Evolutionary conservation across 2,888 invertebrate species (phyloP), one percentile per base, ranked within the genome.

Genomic region (Icerya purchasi): DNA sequence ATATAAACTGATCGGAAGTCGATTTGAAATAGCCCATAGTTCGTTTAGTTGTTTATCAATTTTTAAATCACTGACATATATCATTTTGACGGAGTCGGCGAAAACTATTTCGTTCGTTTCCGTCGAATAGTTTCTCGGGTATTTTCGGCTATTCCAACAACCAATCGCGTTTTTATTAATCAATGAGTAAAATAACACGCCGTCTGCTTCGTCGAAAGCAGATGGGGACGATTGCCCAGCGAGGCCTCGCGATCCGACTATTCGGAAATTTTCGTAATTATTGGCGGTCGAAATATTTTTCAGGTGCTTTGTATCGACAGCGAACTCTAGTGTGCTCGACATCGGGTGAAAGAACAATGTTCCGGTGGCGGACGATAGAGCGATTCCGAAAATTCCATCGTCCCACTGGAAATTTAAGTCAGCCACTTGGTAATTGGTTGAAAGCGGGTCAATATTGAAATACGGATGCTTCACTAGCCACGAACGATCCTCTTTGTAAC

Each of bases 381-480:
- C 78, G 71, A 86, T 80, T 1, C 87, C 87, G 65, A 87, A 87
- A 62, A 86, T 82, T 18, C 85, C 86, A 72, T 86, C 88, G 64
- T 81, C 80, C 88, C 88, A 89, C 70, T 87, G 86, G 77, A 86
- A 87, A 70, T 86, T 86, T 14, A 87, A 72, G 0, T 86, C 67
- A 22, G 63, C 65, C 8, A 67, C 62, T 57, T 64, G 65, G 63
- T 65, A 68, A 50, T 66, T 65, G 23, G 66, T 66, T 21, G 62
- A 76, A 2, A 87, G 72, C 0, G 88, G 88, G 70, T 88, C 87
- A 0, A 87, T 86, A 74, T 82, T 78, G 73, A 88, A 87, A 70
- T 76, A 88, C 64, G 83, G 81, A 68, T 88, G 87, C 14, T 75
- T 76, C 68, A 86, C 80, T 64, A 87, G 77, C 87, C 87, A 88